Base-by-base conservation (phyloP, 2,797 vertebrate genomes). In the Menidia menidia region DNA sequence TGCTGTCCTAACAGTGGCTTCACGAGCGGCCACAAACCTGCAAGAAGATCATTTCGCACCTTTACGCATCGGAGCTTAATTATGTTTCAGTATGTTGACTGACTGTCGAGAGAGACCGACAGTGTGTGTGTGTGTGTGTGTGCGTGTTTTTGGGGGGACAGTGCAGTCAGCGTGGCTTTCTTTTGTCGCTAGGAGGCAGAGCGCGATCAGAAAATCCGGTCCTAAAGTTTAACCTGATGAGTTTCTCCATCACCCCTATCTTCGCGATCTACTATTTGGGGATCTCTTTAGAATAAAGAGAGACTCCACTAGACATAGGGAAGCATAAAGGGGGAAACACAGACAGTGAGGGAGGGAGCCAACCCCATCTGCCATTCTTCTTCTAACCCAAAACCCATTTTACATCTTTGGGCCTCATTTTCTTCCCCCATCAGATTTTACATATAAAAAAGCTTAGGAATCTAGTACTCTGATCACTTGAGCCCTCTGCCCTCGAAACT, bases 101-200 rank as follows among this genome's bases (percentile, higher is more conserved):
- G 55, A 15, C 60, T 83, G 68, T 76, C 50, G 69, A n/a, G 51
- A 52, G 61, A 35, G 39, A n/a, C 15, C 19, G 45, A 3, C 47
- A 47, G 64, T 33, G 53, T 16, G 57, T 52, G 51, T 39, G 60
- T 15, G 67, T 50, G 64, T 42, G 31, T 53, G 62, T 55, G 64
- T 74, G 75, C 64, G 53, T 60, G 44, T 32, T 50, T 75, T 64
- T 25, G 25, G 25, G 74, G 78, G 81, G 87, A 85, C 78, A 85
- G 75, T 63, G 71, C 79, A 87, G 88, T 65, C 78, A 84, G 75
- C 69, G 85, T 92, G 87, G 69, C 87, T 75, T 59, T 57, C 67
- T 71, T 77, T 82, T 77, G 94, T 96, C 97, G 94, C 96, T 97
- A 98, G 97, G 96, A 96, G 96, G 97, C 97, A 97, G 95, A 96